Evolutionary conservation across 2,113 vertebrate species (phyloP).

Genomic region (Baryphthengus martii): DNA sequence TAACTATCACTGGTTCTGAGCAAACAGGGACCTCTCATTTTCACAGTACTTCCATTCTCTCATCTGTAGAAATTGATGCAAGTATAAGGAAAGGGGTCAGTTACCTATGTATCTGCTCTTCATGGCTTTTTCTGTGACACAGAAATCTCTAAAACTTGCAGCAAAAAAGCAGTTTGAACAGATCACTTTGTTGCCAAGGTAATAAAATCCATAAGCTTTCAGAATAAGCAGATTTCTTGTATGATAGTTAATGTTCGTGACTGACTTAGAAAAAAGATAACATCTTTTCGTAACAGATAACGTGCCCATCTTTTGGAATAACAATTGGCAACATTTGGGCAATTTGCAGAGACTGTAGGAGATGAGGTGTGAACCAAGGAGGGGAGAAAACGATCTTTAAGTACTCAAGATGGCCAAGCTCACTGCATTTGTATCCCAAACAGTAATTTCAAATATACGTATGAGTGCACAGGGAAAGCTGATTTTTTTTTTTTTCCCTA

Average conservation of each 20-base stretch:
- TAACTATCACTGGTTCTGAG: not conserved
- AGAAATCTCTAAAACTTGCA: slow-evolving; percentile 1
- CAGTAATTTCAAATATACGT: not conserved
- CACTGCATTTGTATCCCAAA: not conserved
- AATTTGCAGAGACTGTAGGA: not conserved
- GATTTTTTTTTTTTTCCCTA: not conserved
- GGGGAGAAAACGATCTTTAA: not conserved
- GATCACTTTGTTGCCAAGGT: slow-evolving; percentile 27
- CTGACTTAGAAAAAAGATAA: not conserved
- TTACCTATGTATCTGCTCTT: not conserved
- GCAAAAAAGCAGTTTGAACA: not conserved
- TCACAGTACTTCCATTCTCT: not conserved
- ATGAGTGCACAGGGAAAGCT: not conserved
- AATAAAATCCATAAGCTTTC: slow-evolving; percentile 13
- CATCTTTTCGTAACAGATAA: not conserved
- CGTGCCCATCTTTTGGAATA: not conserved
- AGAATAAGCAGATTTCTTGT: slow-evolving; percentile 33
- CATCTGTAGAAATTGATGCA: not conserved
- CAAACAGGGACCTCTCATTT: not conserved
- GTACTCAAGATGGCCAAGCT: not conserved
- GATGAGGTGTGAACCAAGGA: not conserved
- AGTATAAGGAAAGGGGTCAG: not conserved
- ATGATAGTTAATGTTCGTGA: not conserved
- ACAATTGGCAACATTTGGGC: not conserved
- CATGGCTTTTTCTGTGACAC: not conserved